These are phyloP conservation scores for Drosophila histrio DNA, from an alignment of 2,888 invertebrate species.

Conservation along the genomic window DNA sequence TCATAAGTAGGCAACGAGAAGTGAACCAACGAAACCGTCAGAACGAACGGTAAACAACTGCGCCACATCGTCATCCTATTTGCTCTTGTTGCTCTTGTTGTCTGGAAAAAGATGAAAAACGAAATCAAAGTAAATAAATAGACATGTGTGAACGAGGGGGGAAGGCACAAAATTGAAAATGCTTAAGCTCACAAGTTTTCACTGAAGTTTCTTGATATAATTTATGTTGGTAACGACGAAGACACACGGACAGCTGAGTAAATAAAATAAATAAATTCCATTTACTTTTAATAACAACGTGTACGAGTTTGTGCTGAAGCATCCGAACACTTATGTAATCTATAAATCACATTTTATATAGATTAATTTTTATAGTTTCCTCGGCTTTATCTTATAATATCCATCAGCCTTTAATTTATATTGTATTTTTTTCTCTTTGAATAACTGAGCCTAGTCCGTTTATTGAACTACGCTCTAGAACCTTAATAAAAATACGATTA, in stretches of 20 bases:
- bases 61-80: conserved; percentile 29
- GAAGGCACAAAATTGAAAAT: conserved; percentile 47
- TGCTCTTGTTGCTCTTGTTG: conserved; percentile 1
- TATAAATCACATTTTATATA: too few species aligned
- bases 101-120: conserved; percentile 20
- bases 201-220: conserved; percentile 8
- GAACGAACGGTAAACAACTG: conserved; percentile 47
- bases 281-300: neutral
- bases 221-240: neutral
- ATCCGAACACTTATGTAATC: neutral
- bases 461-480: too few species aligned
- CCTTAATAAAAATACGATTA: too few species aligned
- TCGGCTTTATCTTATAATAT: too few species aligned
- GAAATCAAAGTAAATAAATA: conserved; percentile 54
- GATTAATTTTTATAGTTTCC: too few species aligned
- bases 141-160: conserved; percentile 30
- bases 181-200: conserved; percentile 35
- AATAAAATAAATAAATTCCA: neutral
- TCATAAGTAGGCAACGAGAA: conserved; percentile 44
- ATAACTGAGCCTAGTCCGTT: too few species aligned
- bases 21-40: neutral
- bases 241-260: neutral
- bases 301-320: neutral
- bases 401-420: too few species aligned
- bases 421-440: too few species aligned